Percentiles rank a stretch among this genome's conserved stretches.
phyloP scores from a whole-genome alignment of 2,888 invertebrate species.

The Taphrorychus bicolor region DNA sequence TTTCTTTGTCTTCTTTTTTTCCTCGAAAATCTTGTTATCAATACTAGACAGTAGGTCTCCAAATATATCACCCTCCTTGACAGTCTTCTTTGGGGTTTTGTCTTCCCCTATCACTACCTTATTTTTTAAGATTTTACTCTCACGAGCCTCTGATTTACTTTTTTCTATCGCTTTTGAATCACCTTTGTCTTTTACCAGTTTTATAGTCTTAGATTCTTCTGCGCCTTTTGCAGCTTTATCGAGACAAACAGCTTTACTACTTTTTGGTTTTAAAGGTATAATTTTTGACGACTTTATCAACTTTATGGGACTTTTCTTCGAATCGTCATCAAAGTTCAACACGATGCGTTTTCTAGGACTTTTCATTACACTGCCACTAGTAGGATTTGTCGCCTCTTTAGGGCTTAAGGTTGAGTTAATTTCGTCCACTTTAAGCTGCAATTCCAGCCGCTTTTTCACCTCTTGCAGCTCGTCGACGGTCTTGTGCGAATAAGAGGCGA shows the following conservation, averaged over 20 bases:
- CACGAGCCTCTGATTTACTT: neutral
- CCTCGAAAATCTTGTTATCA: conserved; percentile 47
- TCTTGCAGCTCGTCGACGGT: conserved; percentile 63
- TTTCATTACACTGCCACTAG: neutral
- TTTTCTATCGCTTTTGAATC: too few species aligned
- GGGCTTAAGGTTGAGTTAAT: conserved; percentile 26
- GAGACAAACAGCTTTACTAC: too few species aligned
- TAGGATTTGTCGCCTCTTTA: neutral
- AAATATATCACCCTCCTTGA: conserved; percentile 48
- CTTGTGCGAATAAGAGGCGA: neutral
- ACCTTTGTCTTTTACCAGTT: too few species aligned
- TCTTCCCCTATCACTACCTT: neutral
- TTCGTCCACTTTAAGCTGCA: conserved; percentile 57
- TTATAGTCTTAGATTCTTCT: too few species aligned
- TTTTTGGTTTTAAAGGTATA: too few species aligned
- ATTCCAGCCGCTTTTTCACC: conserved; percentile 61
- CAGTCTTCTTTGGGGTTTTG: conserved; percentile 39
- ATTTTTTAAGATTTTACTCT: conserved; percentile 42
- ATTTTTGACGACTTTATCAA: conserved; percentile 27
- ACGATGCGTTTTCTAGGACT: neutral
- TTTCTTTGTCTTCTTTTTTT: conserved; percentile 42
- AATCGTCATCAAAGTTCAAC: neutral
- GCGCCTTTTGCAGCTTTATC: too few species aligned
- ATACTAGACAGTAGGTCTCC: conserved; percentile 48
- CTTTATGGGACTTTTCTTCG: conserved; percentile 15